These are phyloP conservation scores for Aphelenchoides bicaudatus DNA, from an alignment of 2,888 invertebrate species.

Conservation along the genomic window DNA sequence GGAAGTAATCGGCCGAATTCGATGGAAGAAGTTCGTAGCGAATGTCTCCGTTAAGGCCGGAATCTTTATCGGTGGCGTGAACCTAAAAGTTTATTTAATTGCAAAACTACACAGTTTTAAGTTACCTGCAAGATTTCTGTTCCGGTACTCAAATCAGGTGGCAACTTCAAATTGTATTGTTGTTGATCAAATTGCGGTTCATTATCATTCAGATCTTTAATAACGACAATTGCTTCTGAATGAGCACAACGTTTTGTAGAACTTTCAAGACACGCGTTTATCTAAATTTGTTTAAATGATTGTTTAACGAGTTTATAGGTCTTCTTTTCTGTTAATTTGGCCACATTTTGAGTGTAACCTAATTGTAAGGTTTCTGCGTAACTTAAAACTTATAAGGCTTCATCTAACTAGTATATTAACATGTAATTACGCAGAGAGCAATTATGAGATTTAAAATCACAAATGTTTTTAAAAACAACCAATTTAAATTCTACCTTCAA, in stretches of 20 bases:
- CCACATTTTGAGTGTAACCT: no score
- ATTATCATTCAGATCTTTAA: conserved; percentile 54
- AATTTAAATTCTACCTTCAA: conserved; percentile 23
- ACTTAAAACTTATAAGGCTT: no score
- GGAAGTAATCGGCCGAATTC: conserved; percentile 27
- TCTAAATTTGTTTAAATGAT: no score
- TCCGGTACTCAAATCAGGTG: conserved; percentile 46
- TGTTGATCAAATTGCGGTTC: conserved; percentile 40
- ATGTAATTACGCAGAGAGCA: conserved; percentile 11
- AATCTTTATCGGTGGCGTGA: conserved; percentile 43
- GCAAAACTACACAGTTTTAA: no score
- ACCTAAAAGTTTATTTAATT: no score
- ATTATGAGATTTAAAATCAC: conserved; percentile 14
- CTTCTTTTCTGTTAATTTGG: no score
- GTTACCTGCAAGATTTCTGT: conserved; percentile 34
- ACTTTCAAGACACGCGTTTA: conserved; percentile 34
- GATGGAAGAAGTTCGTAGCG: conserved; percentile 37
- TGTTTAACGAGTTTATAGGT: no score
- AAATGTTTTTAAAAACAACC: conserved; percentile 11
- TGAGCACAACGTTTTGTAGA: conserved; percentile 32
- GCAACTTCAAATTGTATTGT: conserved; percentile 39
- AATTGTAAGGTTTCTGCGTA: no score
- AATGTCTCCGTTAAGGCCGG: conserved; percentile 40
- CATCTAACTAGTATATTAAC: no score
- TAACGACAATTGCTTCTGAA: conserved; percentile 29